Conservation (phyloP, 1,140 invertebrate genomes). For the Dryas iulia region DNA sequence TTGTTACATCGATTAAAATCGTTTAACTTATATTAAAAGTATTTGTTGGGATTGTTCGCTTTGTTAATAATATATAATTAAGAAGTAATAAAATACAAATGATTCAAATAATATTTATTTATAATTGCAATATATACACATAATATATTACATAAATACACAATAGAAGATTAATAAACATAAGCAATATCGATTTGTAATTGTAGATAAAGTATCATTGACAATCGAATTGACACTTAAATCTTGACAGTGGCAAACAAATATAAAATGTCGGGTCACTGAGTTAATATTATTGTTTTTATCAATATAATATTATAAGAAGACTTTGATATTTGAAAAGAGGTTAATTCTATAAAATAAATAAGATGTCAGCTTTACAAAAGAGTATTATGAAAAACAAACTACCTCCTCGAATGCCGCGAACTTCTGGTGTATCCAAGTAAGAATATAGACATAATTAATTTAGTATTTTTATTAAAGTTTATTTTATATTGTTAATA, state of each 20-base stretch:
- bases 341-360: not conserved
- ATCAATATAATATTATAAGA: not conserved
- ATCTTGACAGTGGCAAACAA: conserved; percentile 14
- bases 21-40: not conserved
- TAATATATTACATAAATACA: too few species aligned
- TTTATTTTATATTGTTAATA: not conserved
- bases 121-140: too few species aligned
- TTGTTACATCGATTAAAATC: not conserved
- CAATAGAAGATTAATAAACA: too few species aligned
- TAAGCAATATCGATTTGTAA: not conserved
- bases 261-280: conserved; percentile 10
- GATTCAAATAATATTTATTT: too few species aligned
- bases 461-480: not conserved
- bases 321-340: not conserved
- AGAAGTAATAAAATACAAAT: too few species aligned
- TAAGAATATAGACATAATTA: conserved; percentile 48
- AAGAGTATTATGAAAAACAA: conserved; percentile 85
- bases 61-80: not conserved
- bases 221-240: not conserved
- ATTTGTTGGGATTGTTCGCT: too few species aligned
- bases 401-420: conserved; percentile 82
- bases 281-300: conserved; percentile 32
- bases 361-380: conserved; percentile 83
- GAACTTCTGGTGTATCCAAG: conserved; percentile 66
- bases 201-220: not conserved